Base-by-base conservation (phyloP, 23 tunicate species). In the Styela plicata region DNA sequence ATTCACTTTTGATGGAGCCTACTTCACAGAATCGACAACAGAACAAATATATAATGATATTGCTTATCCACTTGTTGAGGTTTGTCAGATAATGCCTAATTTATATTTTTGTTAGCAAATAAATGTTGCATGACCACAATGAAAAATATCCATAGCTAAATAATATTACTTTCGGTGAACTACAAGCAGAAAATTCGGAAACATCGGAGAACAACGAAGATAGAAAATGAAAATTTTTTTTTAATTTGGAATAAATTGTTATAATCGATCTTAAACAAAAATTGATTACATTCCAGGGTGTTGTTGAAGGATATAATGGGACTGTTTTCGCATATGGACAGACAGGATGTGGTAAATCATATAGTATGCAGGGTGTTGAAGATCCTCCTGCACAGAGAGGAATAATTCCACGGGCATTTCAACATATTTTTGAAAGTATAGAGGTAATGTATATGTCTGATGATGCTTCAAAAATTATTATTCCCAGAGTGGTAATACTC, bases 291-390 rank as follows among this genome's bases (percentile, higher is more conserved):
- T 75, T 32, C n/a, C 88, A 93, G 92, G 99, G 99, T 36, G 99
- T 96, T n/a, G 96, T 96, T 22, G 99, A 96, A 74, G 99, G 99
- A 22, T 96, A 96, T 80, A 96, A 96, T 78, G 99, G 99, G 18
- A 96, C 99, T 24, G 97, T 96, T 74, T 96, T 96, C 66, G 99
- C 99, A 2, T 96, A 96, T 34, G 99, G 99, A 31, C 99, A 96
- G 65, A 96, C 99, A 1, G 99, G 99, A 31, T 96, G 99, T 75
- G 99, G 99, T 23, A 96, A 96, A 69, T 96, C 99, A 2, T 96
- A 87, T 80, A 90, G 87, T 75, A 96, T 96, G 99, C 99, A 96
- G 85, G 99, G 96, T 36, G 66, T 96, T 66, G 90, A 96, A 28
- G 79, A 79, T 69, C 96, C 96, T 20, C 63, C 79, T 17, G 69